A percentile compares a stretch with the other conserved stretches of the same genome.
phyloP scores from a whole-genome alignment of 2,888 invertebrate genomes.

The Trypoxylon attenuatum region DNA sequence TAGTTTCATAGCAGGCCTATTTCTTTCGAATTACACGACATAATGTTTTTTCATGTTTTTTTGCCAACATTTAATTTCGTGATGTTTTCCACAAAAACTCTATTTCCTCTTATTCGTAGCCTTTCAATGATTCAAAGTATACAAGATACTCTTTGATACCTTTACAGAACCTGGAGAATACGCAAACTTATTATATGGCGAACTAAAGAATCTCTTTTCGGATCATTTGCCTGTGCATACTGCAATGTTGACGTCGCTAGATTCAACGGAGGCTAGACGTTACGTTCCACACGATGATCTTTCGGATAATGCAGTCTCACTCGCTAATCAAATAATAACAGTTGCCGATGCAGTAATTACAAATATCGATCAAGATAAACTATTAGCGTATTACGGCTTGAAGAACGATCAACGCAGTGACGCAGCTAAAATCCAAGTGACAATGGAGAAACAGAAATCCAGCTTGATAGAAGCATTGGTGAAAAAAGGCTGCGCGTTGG shows the following conservation, averaged over 20 bases:
- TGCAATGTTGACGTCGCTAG: conserved; percentile 86
- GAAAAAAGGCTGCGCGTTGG: conserved; percentile 84
- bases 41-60: no score
- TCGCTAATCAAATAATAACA: conserved; percentile 77
- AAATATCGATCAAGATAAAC: conserved; percentile 84
- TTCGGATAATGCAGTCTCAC: conserved; percentile 65
- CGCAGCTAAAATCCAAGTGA: conserved; percentile 87
- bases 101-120: no score
- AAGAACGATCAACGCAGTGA: conserved; percentile 90
- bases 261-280: conserved; percentile 77
- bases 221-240: conserved; percentile 86
- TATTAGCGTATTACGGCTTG: conserved; percentile 89
- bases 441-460: conserved; percentile 90
- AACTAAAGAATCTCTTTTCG: conserved; percentile 82
- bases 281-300: conserved; percentile 73
- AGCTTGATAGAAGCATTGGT: conserved; percentile 87
- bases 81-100: no score
- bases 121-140: neutral
- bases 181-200: conserved; percentile 84
- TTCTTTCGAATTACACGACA: no score
- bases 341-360: conserved; percentile 82
- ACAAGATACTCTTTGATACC: neutral
- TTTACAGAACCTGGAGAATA: conserved; percentile 79
- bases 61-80: no score
- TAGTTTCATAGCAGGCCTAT: no score